These are phyloP conservation scores for Plecturocebus donacophilus DNA, from an alignment of 2,113 vertebrate genomes.

Conservation along the genomic window DNA sequence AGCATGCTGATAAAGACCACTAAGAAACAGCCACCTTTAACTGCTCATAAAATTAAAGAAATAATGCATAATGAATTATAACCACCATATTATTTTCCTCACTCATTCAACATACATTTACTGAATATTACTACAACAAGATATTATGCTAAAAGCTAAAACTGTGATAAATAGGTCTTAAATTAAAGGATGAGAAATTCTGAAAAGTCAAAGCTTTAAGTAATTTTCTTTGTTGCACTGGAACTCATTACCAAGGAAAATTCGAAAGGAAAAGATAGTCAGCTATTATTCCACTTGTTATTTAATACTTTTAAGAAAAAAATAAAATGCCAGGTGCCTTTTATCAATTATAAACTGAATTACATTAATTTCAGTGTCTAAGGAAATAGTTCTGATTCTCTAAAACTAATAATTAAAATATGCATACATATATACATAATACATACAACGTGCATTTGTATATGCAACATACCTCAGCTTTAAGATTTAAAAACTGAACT, in stretches of 20 bases:
- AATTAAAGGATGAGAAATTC: conserved; percentile 37
- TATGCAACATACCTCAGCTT: neutral
- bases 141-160: neutral
- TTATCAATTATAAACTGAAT: neutral
- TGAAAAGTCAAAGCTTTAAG: neutral
- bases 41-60: neutral
- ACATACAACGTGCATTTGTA: neutral
- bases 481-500: conserved; percentile 33
- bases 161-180: neutral
- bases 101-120: neutral
- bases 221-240: neutral
- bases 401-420: neutral
- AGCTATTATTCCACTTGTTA: neutral
- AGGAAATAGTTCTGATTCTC: neutral
- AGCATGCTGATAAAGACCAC: neutral
- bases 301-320: neutral
- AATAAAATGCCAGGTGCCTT: neutral
- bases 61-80: neutral
- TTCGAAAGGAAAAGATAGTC: neutral
- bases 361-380: conserved; percentile 15
- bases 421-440: neutral
- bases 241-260: neutral
- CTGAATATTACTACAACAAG: neutral
- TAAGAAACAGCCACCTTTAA: neutral
- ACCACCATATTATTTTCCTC: conserved; percentile 8